Evolutionary conservation across 1,140 invertebrate species (phyloP), one percentile per base, ranked within the genome.

Genomic region (Papilio polyxenes): DNA sequence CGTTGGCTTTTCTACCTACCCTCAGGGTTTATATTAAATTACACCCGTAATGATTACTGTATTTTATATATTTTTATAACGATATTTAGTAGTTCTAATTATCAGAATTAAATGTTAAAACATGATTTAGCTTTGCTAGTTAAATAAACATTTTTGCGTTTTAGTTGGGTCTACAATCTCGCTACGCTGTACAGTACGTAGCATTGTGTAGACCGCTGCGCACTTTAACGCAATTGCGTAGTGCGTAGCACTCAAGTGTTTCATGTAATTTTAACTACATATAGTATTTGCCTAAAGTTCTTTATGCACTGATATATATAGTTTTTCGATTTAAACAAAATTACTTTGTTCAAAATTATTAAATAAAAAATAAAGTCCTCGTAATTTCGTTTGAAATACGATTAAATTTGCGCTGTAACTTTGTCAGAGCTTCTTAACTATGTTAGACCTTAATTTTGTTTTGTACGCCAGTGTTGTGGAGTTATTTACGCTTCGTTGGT

Each of bases 381-480:
- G 49, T 9, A 6, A 59, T 65, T 31, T 65, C 10, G 62, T 65
- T 23, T 1, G 11, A 65, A 65, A 65, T 31, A 13, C 9, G 62
- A 65, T 65, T 65, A 65, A 65, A 65, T 10, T 65, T 65, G 11
- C 62, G 62, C 62, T 31, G 62, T 65, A 65, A 65, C 62, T 65
- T 31, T 31, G 62, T 31, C 62, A 65, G 11, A 65, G 62, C 62
- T 31, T 13, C 23, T 11, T 65, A 65, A 65, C 62, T 65, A 31
- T 65, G 62, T 65, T 65, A 23, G 20, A 65, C 23, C 62, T 65
- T 65, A 65, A 65, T 65, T 65, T 65, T 65, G 62, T 65, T 65
- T 37, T 65, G 62, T 23, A 23, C 62, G 8, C 31, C 62, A 65
- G 0, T 65, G 62, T 65, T 65, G 56, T 59, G 8, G 62, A 65